Conservation (phyloP, 2,888 invertebrate species). For the Timema cristinae region DNA sequence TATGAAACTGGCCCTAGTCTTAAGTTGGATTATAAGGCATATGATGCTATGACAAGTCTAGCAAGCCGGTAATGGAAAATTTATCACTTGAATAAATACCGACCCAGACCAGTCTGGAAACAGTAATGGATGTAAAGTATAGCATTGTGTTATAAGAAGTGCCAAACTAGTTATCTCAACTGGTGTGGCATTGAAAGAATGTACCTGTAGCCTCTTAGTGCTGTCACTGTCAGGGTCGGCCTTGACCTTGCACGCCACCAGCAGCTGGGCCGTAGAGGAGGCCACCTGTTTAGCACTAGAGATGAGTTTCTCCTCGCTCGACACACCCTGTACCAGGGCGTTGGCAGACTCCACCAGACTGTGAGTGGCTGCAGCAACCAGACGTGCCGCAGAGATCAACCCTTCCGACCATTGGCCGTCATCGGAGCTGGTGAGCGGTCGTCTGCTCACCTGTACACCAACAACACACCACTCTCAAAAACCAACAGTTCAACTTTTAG, state of each 20-base stretch:
- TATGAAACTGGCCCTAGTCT: neutral
- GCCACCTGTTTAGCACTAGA: constrained; percentile 96
- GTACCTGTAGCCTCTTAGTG: constrained; percentile 73
- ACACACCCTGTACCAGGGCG: constrained; percentile 87
- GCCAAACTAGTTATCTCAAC: neutral
- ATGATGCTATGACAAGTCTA: too few species aligned
- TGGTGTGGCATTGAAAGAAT: neutral
- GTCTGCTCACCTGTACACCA: constrained; percentile 56
- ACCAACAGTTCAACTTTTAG: too few species aligned
- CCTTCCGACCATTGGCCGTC: constrained; percentile 99
- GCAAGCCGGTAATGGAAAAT: too few species aligned
- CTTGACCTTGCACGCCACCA: constrained; percentile 98
- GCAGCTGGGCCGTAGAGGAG: constrained; percentile 91
- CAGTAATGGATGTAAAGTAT: neutral
- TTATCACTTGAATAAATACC: too few species aligned
- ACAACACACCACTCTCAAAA: constrained; percentile 1
- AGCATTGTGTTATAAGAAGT: neutral
- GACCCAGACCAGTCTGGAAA: too few species aligned
- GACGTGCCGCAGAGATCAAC: constrained; percentile 87
- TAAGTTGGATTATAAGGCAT: neutral
- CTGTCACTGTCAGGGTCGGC: constrained; percentile 94
- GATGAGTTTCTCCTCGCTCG: constrained; percentile 92
- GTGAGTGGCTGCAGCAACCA: constrained; percentile 97
- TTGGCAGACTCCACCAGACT: constrained; percentile 97
- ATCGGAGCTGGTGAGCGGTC: constrained; percentile 80